Base-by-base conservation (phyloP, 2,888 invertebrate genomes). In the Hypercompe scribonia region DNA sequence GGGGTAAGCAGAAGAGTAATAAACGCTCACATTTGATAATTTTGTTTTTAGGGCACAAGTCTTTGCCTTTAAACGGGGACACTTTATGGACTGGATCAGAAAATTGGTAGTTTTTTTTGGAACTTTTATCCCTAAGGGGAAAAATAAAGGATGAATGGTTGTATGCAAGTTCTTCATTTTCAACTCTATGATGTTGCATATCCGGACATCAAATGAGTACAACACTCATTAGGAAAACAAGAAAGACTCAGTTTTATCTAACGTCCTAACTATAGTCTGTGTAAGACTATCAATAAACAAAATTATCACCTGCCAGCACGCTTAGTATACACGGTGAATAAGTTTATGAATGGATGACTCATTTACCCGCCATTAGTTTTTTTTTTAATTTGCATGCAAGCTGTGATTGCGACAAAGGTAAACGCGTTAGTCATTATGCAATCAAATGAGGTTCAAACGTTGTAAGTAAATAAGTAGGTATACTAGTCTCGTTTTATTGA, bases 331-430 rank as follows among this genome's bases (percentile, higher is more conserved):
- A 73, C 78, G 72, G 78, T 86, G 81, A 86, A 80, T 77, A 84
- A 86, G 70, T 77, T 82, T 79, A 84, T 90, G 88, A 88, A 88
- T 90, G 87, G 76, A 82, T 90, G 90, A 91, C 73, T 87, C 86
- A 90, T 81, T 86, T 90, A 89, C 89, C 85, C 85, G 84, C 84
- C 81, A 87, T 84, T 83, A 72, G 71, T 70, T 82, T 85, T 87
- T 84, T 83, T 76, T 80, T 76, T 75, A 21, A 78, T 79, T 75
- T 68, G 63, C 72, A 54, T 28, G 31, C 65, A 54, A 72, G 78
- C 76, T 75, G 73, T 71, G 63, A 66, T 42, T 54, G 61, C 68
- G 81, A 78, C 83, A 74, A 78, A 75, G 70, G 74, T 63, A 74
- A 75, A 68, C 61, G 74, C 50, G 71, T 72, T 80, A 75, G 74